These are phyloP conservation scores for Diadema setosum DNA, from an alignment of 35 echinoderm and acorn worm species.

Conservation along the genomic window DNA sequence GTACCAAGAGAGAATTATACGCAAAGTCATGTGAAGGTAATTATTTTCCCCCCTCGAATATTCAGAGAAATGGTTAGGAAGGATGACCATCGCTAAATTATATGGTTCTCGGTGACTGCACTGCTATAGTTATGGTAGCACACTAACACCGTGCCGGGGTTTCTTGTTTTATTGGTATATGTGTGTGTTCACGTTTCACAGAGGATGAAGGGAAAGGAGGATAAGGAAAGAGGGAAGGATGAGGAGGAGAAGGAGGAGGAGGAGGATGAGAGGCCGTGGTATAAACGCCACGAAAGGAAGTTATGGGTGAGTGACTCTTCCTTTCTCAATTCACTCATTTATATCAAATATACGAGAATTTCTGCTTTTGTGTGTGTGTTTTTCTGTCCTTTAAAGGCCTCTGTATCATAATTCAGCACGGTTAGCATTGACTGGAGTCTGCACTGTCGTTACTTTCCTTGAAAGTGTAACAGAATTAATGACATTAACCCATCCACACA, in stretches of 20 bases:
- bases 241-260: not conserved
- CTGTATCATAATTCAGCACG: not conserved
- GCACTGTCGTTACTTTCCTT: not conserved
- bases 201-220: not conserved
- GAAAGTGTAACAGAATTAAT: not conserved
- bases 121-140: not conserved
- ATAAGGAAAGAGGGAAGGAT: not conserved
- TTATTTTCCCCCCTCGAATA: too few species aligned
- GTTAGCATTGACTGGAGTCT: not conserved
- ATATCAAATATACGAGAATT: not conserved
- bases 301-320: conserved; percentile 6
- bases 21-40: too few species aligned
- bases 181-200: not conserved
- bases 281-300: conserved; percentile 6
- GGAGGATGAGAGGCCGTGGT: not conserved
- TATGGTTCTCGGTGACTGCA: not conserved
- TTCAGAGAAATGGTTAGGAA: not conserved
- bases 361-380: not conserved
- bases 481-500: not conserved
- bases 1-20: too few species aligned
- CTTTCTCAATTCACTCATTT: not conserved
- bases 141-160: not conserved
- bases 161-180: not conserved
- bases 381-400: not conserved
- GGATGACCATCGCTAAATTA: not conserved